Conservation (phyloP, 2,888 invertebrate species). For the Patella depressa region DNA sequence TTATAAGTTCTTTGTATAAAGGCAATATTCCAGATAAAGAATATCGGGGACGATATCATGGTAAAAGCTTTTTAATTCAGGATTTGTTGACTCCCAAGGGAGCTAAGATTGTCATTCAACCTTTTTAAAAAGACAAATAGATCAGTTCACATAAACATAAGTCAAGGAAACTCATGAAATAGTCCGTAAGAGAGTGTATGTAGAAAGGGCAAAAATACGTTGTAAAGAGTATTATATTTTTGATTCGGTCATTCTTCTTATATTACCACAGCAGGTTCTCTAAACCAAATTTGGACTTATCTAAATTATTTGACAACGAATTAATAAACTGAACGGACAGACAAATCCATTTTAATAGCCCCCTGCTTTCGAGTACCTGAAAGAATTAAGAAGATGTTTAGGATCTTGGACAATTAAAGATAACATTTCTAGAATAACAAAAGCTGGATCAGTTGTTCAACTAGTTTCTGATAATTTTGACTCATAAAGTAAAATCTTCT, state of each 20-base stretch:
- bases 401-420: too few relatives aligned
- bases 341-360: too few relatives aligned
- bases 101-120: conserved; percentile 26
- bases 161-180: too few relatives aligned
- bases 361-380: too few relatives aligned
- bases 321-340: too few relatives aligned
- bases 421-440: too few relatives aligned
- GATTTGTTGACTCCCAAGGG: conserved; percentile 20
- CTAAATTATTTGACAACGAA: too few relatives aligned
- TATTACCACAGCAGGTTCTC: conserved; percentile 20
- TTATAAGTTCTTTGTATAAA: background rate
- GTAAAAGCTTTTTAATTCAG: conserved; percentile 28
- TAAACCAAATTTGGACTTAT: conserved; percentile 29
- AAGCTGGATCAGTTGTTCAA: too few relatives aligned
- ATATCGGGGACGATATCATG: conserved; percentile 32
- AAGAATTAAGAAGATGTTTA: too few relatives aligned
- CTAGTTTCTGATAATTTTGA: too few relatives aligned
- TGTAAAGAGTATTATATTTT: conserved; percentile 26
- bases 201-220: conserved; percentile 21
- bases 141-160: conserved; percentile 22
- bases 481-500: too few relatives aligned
- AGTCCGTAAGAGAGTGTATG: too few relatives aligned
- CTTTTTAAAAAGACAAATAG: conserved; percentile 21
- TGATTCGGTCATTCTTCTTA: conserved; percentile 21
- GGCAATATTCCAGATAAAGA: conserved; percentile 30